Percentiles rank a stretch among this genome's conserved stretches.
These are phyloP conservation scores for Leucopsar rothschildi DNA, from an alignment of 2,113 vertebrate species.

Conservation along the genomic window DNA sequence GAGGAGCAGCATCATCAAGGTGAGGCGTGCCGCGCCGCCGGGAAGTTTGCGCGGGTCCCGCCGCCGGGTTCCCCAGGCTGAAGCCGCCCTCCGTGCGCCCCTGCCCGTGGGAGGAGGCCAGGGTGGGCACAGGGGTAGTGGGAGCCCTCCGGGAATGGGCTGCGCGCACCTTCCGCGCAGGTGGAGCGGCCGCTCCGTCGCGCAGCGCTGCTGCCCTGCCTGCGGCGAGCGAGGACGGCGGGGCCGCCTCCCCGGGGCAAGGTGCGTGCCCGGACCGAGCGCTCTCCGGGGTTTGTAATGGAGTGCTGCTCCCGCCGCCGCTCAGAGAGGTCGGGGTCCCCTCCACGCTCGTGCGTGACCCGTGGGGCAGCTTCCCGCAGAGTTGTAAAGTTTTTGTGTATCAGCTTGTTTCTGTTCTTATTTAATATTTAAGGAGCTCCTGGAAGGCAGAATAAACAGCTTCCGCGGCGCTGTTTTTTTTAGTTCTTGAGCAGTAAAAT, in stretches of 20 bases:
- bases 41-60: neutral
- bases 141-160: neutral
- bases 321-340: no score
- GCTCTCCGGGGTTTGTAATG: neutral
- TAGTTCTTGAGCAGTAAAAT: neutral
- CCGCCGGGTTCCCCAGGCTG: neutral
- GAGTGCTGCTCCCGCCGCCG: no score
- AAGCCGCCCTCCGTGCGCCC: neutral
- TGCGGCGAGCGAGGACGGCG: neutral
- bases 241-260: no score
- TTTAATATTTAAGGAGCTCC: neutral
- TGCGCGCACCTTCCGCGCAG: neutral
- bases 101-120: no score
- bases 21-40: conserved; percentile 14
- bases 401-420: neutral
- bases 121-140: neutral
- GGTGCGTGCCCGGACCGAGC: neutral
- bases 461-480: neutral
- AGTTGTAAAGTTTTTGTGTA: neutral
- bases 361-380: neutral
- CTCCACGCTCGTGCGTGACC: rapidly evolving
- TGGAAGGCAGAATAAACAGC: neutral
- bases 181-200: neutral
- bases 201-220: neutral
- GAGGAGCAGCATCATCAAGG: conserved; percentile 97